Base-by-base conservation (phyloP, 2,888 invertebrate genomes). In the Athrips mouffetella region DNA sequence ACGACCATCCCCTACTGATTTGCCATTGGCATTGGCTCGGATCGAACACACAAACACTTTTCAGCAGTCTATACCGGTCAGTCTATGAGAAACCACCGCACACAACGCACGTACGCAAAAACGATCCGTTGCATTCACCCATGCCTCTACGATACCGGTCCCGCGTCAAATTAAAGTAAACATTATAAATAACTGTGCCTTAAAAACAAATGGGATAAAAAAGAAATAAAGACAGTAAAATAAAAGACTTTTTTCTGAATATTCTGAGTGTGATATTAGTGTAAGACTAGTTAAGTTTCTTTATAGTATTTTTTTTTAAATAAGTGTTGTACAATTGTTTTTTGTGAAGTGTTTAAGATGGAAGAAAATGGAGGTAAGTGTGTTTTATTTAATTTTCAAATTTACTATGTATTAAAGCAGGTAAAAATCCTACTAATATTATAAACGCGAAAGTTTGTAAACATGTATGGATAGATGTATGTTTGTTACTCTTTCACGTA, bases 311-410 rank as follows among this genome's bases (percentile, higher is more conserved):
- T 11, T 8, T 27, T 21, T n/a, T 18, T 45, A 21, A 1, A 42
- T 65, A 63, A 62, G 55, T 63, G 55, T 60, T 57, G 39, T 55
- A 52, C 44, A 16, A 13, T 45, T 45, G 30, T 58, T 58, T 60
- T 37, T 65, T 59, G 64, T 64, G 62, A 63, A 54, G 59, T 59
- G 54, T 51, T 58, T 57, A 57, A 50, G 37, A 86, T 86, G 86
- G 86, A 83, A 57, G 86, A 85, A 55, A 75, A 82, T 59, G 80
- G 71, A 76, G 86, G 86, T 86, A 65, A 69, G 60, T 60, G 45
- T 44, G 15, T 29, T 42, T 27, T 42, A 16, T n/a, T n/a, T n/a
- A n/a, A n/a, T n/a, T n/a, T n/a, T n/a, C n/a, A n/a, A n/a, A n/a
- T n/a, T n/a, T n/a, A n/a, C n/a, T n/a, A n/a, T n/a, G n/a, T n/a